Evolutionary conservation across 2,888 invertebrate species (phyloP), one percentile per base, ranked within the genome.

Genomic region (Esperia sulphurella): DNA sequence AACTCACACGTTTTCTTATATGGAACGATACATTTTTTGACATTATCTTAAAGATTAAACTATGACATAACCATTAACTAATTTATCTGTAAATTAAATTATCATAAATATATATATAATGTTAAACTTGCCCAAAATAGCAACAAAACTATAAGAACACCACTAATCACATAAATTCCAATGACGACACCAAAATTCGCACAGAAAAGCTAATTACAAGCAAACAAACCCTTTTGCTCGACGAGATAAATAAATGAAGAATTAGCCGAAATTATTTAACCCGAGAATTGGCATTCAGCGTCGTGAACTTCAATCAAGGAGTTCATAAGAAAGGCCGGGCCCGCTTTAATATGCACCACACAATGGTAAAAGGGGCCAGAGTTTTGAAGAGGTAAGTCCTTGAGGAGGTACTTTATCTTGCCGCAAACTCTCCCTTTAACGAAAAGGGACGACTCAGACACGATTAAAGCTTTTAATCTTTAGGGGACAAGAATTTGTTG

Each of bases 341-440:
- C 64, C 75, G 71, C 71, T 82, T 85, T 83, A 84, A 85, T 84
- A 87, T 85, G 85, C 85, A 83, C 78, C 80, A 78, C 76, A 82
- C 86, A 85, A 84, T 85, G 73, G 79, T 71, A 63, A 78, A 72
- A 80, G 80, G 74, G 31, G 44, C 38, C 75, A 64, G 76, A 83
- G 83, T 83, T 84, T 77, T 83, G 75, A 79, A 79, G 84, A 80
- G 79, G 76, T 79, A 76, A 77, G 77, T 75, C 79, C 79, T 83
- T 77, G 70, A 65, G 62, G 65, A 69, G 75, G 79, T 75, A 79
- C 78, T 81, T 84, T 84, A 85, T 86, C 84, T 83, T 67, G 68
- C 85, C 85, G 69, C 83, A 79, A 81, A 65, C 73, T 68, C 71
- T 21, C 74, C 75, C 66, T 75, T 71, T 72, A 72, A 71, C 69